Conservation (phyloP, 2,888 invertebrate species). For the Aphelenchoides bicaudatus region DNA sequence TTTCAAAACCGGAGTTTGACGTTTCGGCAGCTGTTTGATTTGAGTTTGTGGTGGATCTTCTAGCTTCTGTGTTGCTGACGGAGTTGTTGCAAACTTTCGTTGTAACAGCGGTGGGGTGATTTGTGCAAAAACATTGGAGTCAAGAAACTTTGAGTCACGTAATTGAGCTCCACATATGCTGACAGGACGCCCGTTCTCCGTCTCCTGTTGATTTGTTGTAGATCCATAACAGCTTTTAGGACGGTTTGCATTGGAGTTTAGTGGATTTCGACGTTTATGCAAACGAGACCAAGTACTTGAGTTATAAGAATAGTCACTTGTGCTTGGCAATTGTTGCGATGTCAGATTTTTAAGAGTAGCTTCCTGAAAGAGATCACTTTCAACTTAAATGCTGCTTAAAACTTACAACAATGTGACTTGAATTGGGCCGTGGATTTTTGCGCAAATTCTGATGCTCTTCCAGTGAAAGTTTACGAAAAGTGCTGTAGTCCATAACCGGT, state of each 20-base stretch:
- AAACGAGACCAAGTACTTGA: constrained; percentile 6
- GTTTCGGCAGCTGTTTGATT: not conserved
- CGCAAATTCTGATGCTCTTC: constrained; percentile 11
- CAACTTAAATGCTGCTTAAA: too few species aligned
- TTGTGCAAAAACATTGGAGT: constrained; percentile 10
- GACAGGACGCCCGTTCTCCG: constrained; percentile 5
- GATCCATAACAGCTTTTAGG: constrained; percentile 11
- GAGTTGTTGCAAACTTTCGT: constrained; percentile 6
- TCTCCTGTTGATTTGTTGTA: not conserved
- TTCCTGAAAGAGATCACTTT: too few species aligned
- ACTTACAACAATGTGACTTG: constrained; percentile 10
- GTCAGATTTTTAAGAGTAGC: constrained; percentile 14
- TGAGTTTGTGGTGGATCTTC: constrained; percentile 2
- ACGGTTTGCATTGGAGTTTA: too few species aligned
- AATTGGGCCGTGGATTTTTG: constrained; percentile 1
- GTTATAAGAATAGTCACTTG: not conserved
- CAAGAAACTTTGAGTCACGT: constrained; percentile 1
- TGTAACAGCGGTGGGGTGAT: constrained; percentile 13
- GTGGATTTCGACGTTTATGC: not conserved
- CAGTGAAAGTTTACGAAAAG: constrained; percentile 16
- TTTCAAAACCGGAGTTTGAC: not conserved
- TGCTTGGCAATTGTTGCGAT: too few species aligned
- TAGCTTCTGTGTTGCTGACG: not conserved
- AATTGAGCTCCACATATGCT: constrained; percentile 6
- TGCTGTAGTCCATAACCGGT: constrained; percentile 4